Evolutionary conservation across 2,797 vertebrate genomes (phyloP).

Genomic region (Scleropages formosus): DNA sequence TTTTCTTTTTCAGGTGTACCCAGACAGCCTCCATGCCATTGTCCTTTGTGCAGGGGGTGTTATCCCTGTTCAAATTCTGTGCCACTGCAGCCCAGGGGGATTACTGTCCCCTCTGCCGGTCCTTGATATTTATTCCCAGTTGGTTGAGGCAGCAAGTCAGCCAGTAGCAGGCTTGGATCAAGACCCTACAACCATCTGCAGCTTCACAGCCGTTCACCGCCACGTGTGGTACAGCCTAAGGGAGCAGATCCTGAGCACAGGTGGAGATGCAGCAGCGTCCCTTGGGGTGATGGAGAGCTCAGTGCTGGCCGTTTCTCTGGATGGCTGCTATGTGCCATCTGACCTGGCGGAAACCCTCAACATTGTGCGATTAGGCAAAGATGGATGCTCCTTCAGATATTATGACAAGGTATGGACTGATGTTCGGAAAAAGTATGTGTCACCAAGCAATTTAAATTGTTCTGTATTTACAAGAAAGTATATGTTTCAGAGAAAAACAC

Average conservation of each 20-base stretch:
- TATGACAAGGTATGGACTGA: constrained; percentile 69
- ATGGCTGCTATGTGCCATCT: constrained; percentile 59
- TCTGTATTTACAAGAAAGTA: too few species aligned
- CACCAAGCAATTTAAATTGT: neutral
- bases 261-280: constrained; percentile 53
- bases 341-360: constrained; percentile 65
- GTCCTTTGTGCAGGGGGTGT: constrained; percentile 63
- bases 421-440: neutral
- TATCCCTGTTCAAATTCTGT: constrained; percentile 69
- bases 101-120: constrained; percentile 56
- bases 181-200: constrained; percentile 60
- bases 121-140: constrained; percentile 63
- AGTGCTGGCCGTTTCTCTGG: constrained; percentile 65
- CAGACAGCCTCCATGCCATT: constrained; percentile 69
- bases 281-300: constrained; percentile 71
- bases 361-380: constrained; percentile 63
- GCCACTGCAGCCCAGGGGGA: constrained; percentile 46
- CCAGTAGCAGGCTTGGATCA: constrained; percentile 44
- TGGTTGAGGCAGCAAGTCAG: constrained; percentile 54
- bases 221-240: constrained; percentile 64
- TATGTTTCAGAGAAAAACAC: too few species aligned
- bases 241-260: constrained; percentile 57
- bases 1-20: constrained; percentile 61
- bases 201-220: constrained; percentile 64
- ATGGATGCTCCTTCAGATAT: constrained; percentile 60